Base-by-base conservation (phyloP, 2,888 invertebrate genomes). In the Volucella inflata region DNA sequence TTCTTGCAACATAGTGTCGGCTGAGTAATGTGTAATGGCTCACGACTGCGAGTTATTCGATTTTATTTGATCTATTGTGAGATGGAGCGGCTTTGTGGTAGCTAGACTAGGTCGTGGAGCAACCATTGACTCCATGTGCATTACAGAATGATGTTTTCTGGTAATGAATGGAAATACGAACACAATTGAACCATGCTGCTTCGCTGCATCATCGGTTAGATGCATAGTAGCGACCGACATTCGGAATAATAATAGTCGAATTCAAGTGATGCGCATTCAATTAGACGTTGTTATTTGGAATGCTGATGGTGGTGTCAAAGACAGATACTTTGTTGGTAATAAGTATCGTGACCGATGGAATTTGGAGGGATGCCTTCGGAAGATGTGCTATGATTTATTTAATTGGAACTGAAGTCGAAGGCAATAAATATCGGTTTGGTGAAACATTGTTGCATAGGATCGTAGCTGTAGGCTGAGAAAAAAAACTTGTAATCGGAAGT, bases 51-150 rank as follows among this genome's bases (percentile, higher is more conserved):
- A 85, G 76, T 77, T 77, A 72, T 76, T 85, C 72, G 76, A 80
- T 85, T 85, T 80, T 81, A 72, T 85, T 80, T 85, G 85, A 85
- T 85, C 85, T 80, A 80, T 85, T 80, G 76, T 80, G 12, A 9
- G 72, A 59, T 17, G 53, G 44, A 40, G 44, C 64, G 64, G 14
- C 36, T 17, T 74, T 74, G 64, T 75, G 16, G 60, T 57, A 40
- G 68, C 62, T 30, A 30, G 60, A 60, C 48, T 77, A 59, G 78
- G 68, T 83, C 78, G 68, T 74, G 68, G 65, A 6, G 79, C 4
- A 60, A 51, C 65, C 60, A 72, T 78, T 70, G 57, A 51, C 46
- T 51, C 17, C 48, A 46, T 42, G 48, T 76, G 70, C 30, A 60
- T 71, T 67, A 55, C 53, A 59, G 30, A 30, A n/a, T 16, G 65